Percentiles rank a stretch among this genome's conserved stretches.
phyloP scores from a whole-genome alignment of 2,888 invertebrate genomes.

The Mythimna pallens region DNA sequence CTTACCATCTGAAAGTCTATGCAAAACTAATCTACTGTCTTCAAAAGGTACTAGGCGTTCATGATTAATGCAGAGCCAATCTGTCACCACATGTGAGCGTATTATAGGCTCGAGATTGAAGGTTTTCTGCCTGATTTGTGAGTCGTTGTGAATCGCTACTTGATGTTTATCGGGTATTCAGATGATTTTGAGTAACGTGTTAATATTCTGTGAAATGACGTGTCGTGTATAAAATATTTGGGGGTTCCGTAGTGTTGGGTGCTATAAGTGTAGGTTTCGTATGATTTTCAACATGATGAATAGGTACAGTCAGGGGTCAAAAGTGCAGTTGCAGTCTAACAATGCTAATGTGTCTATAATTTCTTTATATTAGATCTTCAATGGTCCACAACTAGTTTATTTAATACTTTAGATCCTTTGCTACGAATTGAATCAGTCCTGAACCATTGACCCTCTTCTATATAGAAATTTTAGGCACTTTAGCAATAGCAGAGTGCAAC shows the following conservation, averaged over 20 bases:
- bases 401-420: no score
- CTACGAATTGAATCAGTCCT: no score
- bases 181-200: slow-evolving; percentile 42
- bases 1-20: neutral
- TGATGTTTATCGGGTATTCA: slow-evolving; percentile 54
- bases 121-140: slow-evolving; percentile 61
- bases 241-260: neutral
- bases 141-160: slow-evolving; percentile 49
- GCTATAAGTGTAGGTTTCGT: neutral
- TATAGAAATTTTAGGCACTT: no score
- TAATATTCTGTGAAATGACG: slow-evolving; percentile 46
- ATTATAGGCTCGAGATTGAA: slow-evolving; percentile 49
- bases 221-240: slow-evolving; percentile 24
- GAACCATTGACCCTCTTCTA: no score
- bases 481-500: no score
- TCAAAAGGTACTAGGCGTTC: slow-evolving; percentile 68
- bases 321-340: no score
- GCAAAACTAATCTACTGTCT: slow-evolving; percentile 50
- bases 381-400: no score
- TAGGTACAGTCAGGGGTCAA: no score
- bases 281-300: neutral
- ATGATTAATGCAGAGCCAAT: slow-evolving; percentile 82
- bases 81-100: slow-evolving; percentile 72
- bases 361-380: no score
- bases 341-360: no score